These are phyloP conservation scores for Sitobion miscanthi DNA, from an alignment of 1,140 invertebrate species.

Conservation along the genomic window DNA sequence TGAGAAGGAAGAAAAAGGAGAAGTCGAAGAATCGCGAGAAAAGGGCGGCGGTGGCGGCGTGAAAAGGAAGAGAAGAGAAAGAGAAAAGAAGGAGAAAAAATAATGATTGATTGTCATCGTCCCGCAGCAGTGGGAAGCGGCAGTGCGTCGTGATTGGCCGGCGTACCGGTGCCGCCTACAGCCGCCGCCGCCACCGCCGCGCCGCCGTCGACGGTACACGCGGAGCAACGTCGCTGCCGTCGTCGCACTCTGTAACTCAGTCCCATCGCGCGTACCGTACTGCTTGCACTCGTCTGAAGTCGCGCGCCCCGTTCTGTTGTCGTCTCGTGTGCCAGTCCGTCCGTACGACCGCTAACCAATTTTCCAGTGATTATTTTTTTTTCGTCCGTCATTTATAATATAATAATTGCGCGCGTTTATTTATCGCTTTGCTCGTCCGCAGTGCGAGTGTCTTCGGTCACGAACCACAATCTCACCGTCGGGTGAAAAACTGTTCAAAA, in stretches of 20 bases:
- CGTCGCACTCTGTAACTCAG: not conserved
- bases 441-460: not conserved
- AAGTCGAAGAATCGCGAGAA: not conserved
- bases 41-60: not conserved
- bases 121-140: not conserved
- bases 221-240: not conserved
- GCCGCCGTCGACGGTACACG: constrained; percentile 4
- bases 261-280: not conserved
- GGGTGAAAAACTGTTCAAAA: not conserved
- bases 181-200: not conserved
- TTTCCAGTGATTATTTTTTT: not conserved
- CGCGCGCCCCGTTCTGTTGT: not conserved
- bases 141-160: not conserved
- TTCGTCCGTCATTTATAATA: not conserved
- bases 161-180: not conserved
- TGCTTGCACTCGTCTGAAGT: not conserved
- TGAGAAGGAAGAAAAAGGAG: not conserved
- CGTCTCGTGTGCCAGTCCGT: not conserved
- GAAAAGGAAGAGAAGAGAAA: not conserved
- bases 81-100: not conserved
- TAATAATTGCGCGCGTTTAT: not conserved
- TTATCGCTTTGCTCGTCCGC: not conserved
- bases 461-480: not conserved
- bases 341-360: not conserved
- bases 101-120: constrained; percentile 44